Conservation (phyloP, 2,113 vertebrate species). For the Paracanthobrama guichenoti region DNA sequence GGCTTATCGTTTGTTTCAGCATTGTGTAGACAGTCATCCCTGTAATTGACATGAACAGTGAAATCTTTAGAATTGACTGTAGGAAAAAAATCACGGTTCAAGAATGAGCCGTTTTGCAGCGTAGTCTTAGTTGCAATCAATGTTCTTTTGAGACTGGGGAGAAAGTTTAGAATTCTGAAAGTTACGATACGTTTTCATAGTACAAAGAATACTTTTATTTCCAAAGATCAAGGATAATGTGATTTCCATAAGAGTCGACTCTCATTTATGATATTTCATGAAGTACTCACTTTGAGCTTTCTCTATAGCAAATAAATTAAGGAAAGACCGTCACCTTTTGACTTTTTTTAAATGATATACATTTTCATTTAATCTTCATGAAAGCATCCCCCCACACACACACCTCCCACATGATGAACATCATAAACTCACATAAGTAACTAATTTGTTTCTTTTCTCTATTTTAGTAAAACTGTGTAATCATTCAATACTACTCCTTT, state of each 20-base stretch:
- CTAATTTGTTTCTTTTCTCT: conserved; percentile 33
- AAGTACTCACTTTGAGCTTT: neutral
- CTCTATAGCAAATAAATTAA: neutral
- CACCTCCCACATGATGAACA: neutral
- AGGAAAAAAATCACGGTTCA: neutral
- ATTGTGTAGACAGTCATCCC: neutral
- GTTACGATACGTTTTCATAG: neutral
- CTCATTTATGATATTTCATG: neutral
- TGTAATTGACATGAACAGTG: neutral
- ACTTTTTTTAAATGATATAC: neutral
- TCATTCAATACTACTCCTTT: conserved; percentile 19
- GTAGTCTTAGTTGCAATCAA: no score
- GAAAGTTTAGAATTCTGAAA: neutral
- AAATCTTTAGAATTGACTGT: neutral
- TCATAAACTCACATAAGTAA: neutral
- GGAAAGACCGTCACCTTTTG: neutral
- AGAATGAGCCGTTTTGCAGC: neutral
- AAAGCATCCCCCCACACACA: neutral
- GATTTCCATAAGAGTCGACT: neutral
- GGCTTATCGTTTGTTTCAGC: neutral
- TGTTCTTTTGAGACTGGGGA: no score
- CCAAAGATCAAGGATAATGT: neutral
- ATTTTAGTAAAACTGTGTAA: conserved; percentile 18
- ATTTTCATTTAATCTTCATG: neutral
- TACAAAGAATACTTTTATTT: neutral